A percentile compares a stretch with the other conserved stretches of the same genome.
Evolutionary conservation across 2,797 vertebrate genomes (phyloP).

Genomic region (Pseudochirops corinnae): DNA sequence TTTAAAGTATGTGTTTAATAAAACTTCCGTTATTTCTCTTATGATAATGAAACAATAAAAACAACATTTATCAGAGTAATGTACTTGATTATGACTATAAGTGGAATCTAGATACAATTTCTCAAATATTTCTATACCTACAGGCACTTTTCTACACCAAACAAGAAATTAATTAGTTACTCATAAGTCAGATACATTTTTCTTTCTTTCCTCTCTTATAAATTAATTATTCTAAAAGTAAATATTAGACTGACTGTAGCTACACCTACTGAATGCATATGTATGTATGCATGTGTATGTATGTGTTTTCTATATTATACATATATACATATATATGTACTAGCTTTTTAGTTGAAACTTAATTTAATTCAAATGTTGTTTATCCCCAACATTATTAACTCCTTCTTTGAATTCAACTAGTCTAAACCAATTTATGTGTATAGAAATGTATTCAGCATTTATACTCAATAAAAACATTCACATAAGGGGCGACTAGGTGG

Average conservation of each 20-base stretch:
- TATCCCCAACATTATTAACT: background rate
- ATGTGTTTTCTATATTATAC: too few relatives aligned
- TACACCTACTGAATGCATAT: background rate
- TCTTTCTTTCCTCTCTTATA: conserved; percentile 18
- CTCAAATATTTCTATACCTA: conserved; percentile 38
- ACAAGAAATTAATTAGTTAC: conserved; percentile 16
- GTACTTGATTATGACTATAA: conserved; percentile 57
- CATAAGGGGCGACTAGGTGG: background rate
- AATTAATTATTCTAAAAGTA: conserved; percentile 19
- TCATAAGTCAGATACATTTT: background rate
- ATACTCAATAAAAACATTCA: background rate
- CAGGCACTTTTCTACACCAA: background rate
- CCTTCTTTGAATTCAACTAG: background rate
- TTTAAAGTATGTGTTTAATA: conserved; percentile 74
- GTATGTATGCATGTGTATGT: too few relatives aligned
- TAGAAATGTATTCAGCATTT: background rate
- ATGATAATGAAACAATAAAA: conserved; percentile 55
- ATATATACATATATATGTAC: too few relatives aligned
- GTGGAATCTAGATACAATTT: conserved; percentile 47
- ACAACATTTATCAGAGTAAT: conserved; percentile 57
- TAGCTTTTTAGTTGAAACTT: background rate
- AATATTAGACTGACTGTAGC: background rate
- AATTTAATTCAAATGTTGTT: background rate
- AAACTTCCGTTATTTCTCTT: conserved; percentile 64
- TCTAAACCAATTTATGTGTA: background rate